Base-by-base conservation (phyloP, 2,797 vertebrate genomes). In the Sandelia bainsii region DNA sequence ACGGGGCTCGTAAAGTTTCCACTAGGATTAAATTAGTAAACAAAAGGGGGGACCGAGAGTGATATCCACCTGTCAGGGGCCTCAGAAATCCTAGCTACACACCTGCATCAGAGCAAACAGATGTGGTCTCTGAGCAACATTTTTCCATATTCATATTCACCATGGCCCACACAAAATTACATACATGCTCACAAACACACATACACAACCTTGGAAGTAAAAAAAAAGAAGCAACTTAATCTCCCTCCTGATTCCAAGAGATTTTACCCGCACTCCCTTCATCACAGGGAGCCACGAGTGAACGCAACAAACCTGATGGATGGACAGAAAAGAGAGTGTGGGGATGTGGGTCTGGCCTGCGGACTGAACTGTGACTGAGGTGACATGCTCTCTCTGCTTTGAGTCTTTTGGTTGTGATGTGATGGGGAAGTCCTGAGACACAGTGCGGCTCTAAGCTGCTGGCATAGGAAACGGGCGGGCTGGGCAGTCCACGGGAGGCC, bases 401-500 rank as follows among this genome's bases (percentile, higher is more conserved):
- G 83, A 92, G 90, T 92, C 89, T 90, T 90, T 92, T 85, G 82
- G 89, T 84, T 86, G 85, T 90, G 88, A 91, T 89, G 92, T 39
- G 84, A 90, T 91, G 91, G 83, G 91, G 87, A 91, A 94, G 92
- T 95, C 95, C 95, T 95, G 95, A 95, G 95, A 95, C 93, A 95
- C 93, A 92, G 92, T 94, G 95, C 93, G 93, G 94, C 94, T 94
- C 93, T 92, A 93, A 95, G 93, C 93, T 94, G 94, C 93, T 95
- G 95, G 93, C 94, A 94, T 95, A 95, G 93, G 93, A 95, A 93
- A 93, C 82, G 90, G 81, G 84, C 72, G 90, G 90, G 79, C 80
- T 77, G 80, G 91, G 91, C 89, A 91, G 92, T 93, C 94, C 91
- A 91, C 87, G 75, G 88, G 91, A 91, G 93, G 93, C 93, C 93